phyloP scores from a whole-genome alignment of 2,888 invertebrate genomes.

The Diarsia dahlii region DNA sequence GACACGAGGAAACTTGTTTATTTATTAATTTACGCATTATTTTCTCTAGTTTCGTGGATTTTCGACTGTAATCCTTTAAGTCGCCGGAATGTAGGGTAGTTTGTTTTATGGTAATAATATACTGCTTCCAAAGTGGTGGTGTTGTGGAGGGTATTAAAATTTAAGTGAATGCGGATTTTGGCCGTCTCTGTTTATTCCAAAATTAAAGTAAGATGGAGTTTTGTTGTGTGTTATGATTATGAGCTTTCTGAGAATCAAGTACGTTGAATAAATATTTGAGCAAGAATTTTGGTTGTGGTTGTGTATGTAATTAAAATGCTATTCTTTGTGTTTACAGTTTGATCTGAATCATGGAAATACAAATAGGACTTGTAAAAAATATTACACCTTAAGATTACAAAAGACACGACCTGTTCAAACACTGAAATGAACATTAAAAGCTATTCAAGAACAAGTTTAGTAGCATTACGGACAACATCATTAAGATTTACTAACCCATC shows the following conservation, averaged over 20 bases:
- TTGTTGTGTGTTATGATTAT: constrained; percentile 12
- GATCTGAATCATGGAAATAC: not conserved
- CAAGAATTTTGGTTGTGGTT: not conserved
- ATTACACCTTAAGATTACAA: not conserved
- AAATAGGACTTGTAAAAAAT: not conserved
- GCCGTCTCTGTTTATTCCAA: constrained; percentile 22
- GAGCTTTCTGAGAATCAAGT: constrained; percentile 4
- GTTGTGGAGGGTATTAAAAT: constrained; percentile 49
- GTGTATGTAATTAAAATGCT: not conserved
- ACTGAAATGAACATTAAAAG: not conserved
- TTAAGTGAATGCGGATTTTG: constrained; percentile 55
- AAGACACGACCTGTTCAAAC: not conserved
- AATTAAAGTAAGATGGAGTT: constrained; percentile 27
- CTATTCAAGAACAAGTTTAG: not conserved
- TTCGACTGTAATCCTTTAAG: constrained; percentile 62
- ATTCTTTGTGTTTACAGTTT: not conserved
- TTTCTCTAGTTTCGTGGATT: constrained; percentile 64
- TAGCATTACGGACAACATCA: not conserved
- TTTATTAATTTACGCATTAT: constrained; percentile 67
- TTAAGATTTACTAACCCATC: not conserved
- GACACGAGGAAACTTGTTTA: constrained; percentile 61
- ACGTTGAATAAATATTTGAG: constrained; percentile 6
- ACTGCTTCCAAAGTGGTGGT: constrained; percentile 32
- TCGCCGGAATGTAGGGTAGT: constrained; percentile 53
- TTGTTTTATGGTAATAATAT: constrained; percentile 61